These are phyloP conservation scores for Isurus oxyrinchus DNA, from an alignment of 2,113 vertebrate species.

Conservation along the genomic window DNA sequence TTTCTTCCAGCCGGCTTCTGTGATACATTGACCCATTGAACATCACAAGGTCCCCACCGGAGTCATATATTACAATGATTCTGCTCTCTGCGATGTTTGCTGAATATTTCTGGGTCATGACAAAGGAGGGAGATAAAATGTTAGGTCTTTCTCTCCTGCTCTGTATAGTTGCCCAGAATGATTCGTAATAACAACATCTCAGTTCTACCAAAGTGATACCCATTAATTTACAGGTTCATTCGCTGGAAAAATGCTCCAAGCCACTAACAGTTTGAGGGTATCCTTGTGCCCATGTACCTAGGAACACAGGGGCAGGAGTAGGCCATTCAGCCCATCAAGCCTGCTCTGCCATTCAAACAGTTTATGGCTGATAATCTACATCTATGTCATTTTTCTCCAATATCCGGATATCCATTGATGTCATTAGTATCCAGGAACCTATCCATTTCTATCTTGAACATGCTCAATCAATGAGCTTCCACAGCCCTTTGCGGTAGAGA, in stretches of 20 bases:
- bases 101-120: background rate
- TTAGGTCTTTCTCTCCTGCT: background rate
- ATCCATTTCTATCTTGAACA: too few relatives aligned
- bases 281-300: background rate
- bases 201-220: too few relatives aligned
- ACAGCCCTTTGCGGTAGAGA: too few relatives aligned
- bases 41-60: background rate
- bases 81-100: background rate
- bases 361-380: too few relatives aligned
- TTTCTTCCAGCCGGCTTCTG: background rate
- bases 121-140: too few relatives aligned
- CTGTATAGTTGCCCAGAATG: background rate
- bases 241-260: background rate
- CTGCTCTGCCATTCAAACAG: too few relatives aligned
- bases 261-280: background rate
- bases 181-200: background rate
- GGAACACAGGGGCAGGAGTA: too few relatives aligned
- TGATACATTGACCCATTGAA: background rate
- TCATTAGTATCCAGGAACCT: too few relatives aligned
- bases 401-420: too few relatives aligned
- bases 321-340: too few relatives aligned
- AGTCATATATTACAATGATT: background rate
- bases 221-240: background rate
- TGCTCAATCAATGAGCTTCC: too few relatives aligned
- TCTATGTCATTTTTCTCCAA: too few relatives aligned